Conservation (phyloP, 1,140 invertebrate species). For the Penaeus chinensis region DNA sequence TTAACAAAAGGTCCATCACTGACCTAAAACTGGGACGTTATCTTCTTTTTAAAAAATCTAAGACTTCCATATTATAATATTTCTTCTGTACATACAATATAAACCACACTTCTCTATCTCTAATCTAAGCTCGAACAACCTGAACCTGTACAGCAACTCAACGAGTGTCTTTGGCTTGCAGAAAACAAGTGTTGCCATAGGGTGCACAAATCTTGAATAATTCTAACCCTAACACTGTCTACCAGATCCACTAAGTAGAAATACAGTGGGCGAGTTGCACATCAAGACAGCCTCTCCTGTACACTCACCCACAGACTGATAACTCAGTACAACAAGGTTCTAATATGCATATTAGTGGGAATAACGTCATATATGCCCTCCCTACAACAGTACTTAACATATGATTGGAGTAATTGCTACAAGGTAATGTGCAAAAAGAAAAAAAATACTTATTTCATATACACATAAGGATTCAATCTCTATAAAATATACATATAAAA, state of each 20-base stretch:
- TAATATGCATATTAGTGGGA: no score
- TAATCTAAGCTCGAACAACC: slow-evolving; percentile 62
- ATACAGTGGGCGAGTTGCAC: background rate
- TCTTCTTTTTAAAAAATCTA: slow-evolving; percentile 59
- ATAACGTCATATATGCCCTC: background rate
- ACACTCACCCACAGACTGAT: no score
- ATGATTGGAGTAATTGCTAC: slow-evolving; percentile 16
- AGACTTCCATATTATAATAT: slow-evolving; percentile 59
- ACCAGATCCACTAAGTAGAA: slow-evolving; percentile 40
- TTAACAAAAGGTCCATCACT: slow-evolving; percentile 60
- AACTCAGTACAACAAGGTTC: no score
- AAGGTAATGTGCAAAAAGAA: slow-evolving; percentile 15
- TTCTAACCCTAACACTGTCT: slow-evolving; percentile 31
- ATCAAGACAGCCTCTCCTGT: slow-evolving; percentile 8
- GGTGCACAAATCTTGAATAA: slow-evolving; percentile 43
- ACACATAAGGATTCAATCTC: background rate
- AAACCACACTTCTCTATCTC: slow-evolving; percentile 61
- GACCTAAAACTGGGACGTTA: slow-evolving; percentile 60
- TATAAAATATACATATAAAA: background rate
- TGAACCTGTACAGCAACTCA: slow-evolving; percentile 62
- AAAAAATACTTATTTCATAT: background rate
- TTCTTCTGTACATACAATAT: slow-evolving; percentile 59
- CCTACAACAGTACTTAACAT: slow-evolving; percentile 29
- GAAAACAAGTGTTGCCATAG: slow-evolving; percentile 60
- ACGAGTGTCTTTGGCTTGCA: slow-evolving; percentile 61